Percentiles rank a stretch among this genome's conserved stretches.
Conservation (phyloP, 2,888 invertebrate species). For the Drosophila anomelani region DNA sequence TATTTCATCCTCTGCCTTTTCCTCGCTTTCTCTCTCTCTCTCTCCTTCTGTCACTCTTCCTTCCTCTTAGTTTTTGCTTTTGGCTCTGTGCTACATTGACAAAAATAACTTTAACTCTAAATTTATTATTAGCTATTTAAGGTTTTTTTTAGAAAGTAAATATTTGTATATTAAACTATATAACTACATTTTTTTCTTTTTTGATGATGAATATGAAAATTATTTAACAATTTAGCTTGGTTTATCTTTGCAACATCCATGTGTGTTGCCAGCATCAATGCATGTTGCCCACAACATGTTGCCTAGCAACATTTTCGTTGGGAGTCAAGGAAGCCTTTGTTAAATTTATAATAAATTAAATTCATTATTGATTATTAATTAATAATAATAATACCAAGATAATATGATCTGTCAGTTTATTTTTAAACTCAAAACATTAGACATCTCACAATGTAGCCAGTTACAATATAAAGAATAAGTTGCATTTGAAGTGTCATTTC, state of each 20-base stretch:
- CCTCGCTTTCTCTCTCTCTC: neutral
- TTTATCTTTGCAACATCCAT: neutral
- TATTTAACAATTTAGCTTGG: neutral
- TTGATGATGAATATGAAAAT: neutral
- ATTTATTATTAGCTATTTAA: neutral
- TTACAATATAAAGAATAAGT: neutral
- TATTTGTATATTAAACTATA: neutral
- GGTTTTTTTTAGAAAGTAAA: neutral
- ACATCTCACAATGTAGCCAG: neutral
- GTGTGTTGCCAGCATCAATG: neutral
- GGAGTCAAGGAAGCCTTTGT: too few species aligned
- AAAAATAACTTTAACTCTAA: neutral
- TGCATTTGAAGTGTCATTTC: neutral
- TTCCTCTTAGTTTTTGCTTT: neutral
- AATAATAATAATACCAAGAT: neutral
- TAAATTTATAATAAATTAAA: neutral
- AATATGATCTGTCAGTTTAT: neutral
- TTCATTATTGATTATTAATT: too few species aligned
- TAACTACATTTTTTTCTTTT: too few species aligned
- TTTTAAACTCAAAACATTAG: neutral
- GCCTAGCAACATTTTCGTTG: neutral
- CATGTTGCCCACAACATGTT: neutral
- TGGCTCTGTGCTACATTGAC: constrained; percentile 1
- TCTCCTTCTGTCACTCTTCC: neutral
- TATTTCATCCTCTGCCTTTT: neutral